Evolutionary conservation across 2,113 vertebrate species (phyloP).

Genomic region (Columbina picui): DNA sequence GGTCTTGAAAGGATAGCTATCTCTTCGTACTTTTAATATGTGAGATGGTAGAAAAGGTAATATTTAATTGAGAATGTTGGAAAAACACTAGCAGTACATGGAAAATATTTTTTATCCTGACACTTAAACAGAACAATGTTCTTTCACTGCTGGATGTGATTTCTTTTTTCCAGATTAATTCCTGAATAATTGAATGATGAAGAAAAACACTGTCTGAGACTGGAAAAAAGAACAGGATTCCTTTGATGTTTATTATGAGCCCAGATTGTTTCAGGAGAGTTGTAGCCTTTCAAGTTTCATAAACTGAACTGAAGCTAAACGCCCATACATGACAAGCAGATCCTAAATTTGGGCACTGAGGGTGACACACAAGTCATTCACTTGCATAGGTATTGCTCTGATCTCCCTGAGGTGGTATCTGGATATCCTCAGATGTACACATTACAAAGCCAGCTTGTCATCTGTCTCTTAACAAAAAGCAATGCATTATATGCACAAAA

Average conservation of each 20-base stretch:
- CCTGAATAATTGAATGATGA: neutral
- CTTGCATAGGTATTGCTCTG: neutral
- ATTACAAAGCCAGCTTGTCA: slow-evolving; percentile 13
- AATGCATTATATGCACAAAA: neutral
- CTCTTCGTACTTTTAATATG: neutral
- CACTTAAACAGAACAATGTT: neutral
- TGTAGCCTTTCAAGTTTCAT: neutral
- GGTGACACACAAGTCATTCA: neutral
- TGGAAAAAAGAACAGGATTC: neutral
- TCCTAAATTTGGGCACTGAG: neutral
- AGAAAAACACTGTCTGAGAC: neutral
- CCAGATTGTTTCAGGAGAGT: neutral
- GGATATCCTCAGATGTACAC: neutral
- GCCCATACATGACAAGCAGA: neutral
- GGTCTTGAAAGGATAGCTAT: neutral
- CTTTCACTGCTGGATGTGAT: neutral
- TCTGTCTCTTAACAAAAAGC: neutral
- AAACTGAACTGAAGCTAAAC: neutral
- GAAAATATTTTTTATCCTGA: neutral
- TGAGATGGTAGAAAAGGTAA: neutral
- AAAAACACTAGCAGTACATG: neutral
- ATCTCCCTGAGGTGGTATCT: neutral
- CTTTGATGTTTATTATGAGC: neutral
- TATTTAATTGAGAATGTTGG: neutral
- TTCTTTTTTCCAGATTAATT: neutral